Percentiles rank a stretch among this genome's conserved stretches.
phyloP scores from a whole-genome alignment of 2,113 vertebrate species.

The Chloebia gouldiae region DNA sequence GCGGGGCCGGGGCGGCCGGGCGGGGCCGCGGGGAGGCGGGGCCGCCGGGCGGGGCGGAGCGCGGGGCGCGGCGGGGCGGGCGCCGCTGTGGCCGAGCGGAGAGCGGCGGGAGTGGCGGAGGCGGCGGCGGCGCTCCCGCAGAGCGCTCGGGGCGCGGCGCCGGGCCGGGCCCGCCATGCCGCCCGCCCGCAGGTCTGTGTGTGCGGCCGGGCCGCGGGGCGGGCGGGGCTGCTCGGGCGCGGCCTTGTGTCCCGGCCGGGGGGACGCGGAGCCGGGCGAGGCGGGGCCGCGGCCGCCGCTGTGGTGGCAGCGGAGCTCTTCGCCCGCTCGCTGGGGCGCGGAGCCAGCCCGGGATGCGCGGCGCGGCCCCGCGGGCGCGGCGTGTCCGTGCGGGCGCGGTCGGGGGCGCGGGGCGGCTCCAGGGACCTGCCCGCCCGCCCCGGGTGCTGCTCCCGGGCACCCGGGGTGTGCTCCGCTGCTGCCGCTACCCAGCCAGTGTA shows the following conservation, averaged over 20 bases:
- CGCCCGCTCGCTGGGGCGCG: background rate
- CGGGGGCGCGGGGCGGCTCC: background rate
- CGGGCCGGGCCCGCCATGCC: too few species aligned
- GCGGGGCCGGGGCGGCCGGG: background rate
- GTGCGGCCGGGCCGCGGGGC: too few species aligned
- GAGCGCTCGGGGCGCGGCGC: too few species aligned
- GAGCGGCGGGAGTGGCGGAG: too few species aligned
- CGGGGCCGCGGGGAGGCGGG: background rate
- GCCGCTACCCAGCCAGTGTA: rapidly evolving
- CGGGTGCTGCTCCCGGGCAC: background rate
- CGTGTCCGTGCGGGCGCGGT: background rate
- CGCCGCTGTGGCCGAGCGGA: too few species aligned
- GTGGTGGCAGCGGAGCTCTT: background rate
- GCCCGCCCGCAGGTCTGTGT: too few species aligned
- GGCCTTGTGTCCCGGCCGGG: background rate
- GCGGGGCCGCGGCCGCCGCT: background rate
- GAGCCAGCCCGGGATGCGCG: background rate
- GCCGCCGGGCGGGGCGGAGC: background rate
- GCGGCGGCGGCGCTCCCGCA: too few species aligned
- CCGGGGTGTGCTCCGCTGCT: background rate
- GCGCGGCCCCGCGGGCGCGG: background rate
- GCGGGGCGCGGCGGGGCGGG: too few species aligned
- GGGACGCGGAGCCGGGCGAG: background rate
- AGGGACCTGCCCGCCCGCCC: background rate
- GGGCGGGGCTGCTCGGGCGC: background rate